Percentiles rank a stretch among this genome's conserved stretches.
phyloP scores from a whole-genome alignment of 2,888 invertebrate species.

The Acanthopleura granulata region DNA sequence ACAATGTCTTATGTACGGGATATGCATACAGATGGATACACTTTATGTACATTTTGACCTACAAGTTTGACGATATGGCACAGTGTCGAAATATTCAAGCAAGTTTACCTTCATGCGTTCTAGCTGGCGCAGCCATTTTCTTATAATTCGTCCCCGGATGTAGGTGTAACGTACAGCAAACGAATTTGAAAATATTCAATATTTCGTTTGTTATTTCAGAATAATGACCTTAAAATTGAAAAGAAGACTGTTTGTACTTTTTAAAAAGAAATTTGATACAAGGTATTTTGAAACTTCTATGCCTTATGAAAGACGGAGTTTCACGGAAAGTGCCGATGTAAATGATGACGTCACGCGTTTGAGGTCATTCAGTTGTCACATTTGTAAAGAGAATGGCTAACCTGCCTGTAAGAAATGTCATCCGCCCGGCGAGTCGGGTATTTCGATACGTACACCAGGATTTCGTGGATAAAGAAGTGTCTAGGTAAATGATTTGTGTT shows the following conservation, averaged over 20 bases:
- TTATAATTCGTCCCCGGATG: conserved; percentile 10
- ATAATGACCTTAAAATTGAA: background rate
- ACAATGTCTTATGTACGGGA: too few relatives aligned
- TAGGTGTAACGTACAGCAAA: conserved; percentile 15
- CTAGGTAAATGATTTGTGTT: background rate
- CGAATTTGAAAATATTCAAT: background rate
- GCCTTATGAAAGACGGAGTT: background rate
- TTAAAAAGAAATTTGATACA: too few relatives aligned
- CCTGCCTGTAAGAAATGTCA: conserved; percentile 14
- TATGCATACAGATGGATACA: too few relatives aligned
- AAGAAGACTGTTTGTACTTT: too few relatives aligned
- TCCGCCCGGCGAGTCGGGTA: background rate
- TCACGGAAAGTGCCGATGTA: too few relatives aligned
- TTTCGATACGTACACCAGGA: background rate
- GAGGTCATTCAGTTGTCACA: background rate
- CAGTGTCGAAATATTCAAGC: too few relatives aligned
- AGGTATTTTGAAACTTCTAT: background rate
- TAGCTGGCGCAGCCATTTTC: conserved; percentile 48
- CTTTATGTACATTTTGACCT: too few relatives aligned
- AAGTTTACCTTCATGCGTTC: conserved; percentile 48
- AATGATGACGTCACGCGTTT: too few relatives aligned
- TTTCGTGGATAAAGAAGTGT: background rate
- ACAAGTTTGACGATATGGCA: too few relatives aligned
- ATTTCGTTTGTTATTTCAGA: background rate
- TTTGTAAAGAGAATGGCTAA: background rate